These are phyloP conservation scores for Cryptocephalus moraei DNA, from an alignment of 2,888 invertebrate genomes.

Conservation along the genomic window DNA sequence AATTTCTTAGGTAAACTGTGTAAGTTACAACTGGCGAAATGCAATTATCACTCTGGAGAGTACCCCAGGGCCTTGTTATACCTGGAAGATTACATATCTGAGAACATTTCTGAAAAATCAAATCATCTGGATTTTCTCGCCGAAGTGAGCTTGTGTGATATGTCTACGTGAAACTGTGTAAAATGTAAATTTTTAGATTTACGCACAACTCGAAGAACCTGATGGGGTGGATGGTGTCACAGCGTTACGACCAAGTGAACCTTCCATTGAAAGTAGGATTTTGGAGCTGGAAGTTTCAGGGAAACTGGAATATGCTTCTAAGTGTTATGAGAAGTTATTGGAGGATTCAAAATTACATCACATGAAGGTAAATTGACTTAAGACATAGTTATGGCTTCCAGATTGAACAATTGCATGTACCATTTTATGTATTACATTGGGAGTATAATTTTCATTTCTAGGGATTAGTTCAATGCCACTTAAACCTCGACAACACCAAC, in stretches of 20 bases:
- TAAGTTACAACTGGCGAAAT: conserved; percentile 57
- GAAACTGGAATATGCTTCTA: conserved; percentile 71
- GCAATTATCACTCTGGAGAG: conserved; percentile 66
- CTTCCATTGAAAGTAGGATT: conserved; percentile 73
- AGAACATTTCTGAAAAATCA: conserved; percentile 43
- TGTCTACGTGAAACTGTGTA: not conserved
- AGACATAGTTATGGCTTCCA: no score
- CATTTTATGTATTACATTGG: no score
- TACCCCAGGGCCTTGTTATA: conserved; percentile 66
- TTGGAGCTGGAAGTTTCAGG: conserved; percentile 78
- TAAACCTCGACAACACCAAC: conserved; percentile 78
- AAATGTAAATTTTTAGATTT: conserved; percentile 48
- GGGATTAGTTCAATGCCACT: conserved; percentile 78
- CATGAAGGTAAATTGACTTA: conserved; percentile 26
- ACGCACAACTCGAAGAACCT: conserved; percentile 78
- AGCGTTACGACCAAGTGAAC: conserved; percentile 63
- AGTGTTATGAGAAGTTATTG: conserved; percentile 78
- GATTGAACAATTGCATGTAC: no score
- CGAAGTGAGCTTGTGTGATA: conserved; percentile 28
- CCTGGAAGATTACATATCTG: conserved; percentile 60
- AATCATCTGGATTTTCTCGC: conserved; percentile 55
- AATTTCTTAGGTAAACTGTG: conserved; percentile 36
- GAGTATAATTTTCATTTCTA: conserved; percentile 29
- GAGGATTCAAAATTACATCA: conserved; percentile 39
- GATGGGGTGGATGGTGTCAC: conserved; percentile 80